Base-by-base conservation (phyloP, 2,113 vertebrate species). In the Petaurus breviceps region DNA sequence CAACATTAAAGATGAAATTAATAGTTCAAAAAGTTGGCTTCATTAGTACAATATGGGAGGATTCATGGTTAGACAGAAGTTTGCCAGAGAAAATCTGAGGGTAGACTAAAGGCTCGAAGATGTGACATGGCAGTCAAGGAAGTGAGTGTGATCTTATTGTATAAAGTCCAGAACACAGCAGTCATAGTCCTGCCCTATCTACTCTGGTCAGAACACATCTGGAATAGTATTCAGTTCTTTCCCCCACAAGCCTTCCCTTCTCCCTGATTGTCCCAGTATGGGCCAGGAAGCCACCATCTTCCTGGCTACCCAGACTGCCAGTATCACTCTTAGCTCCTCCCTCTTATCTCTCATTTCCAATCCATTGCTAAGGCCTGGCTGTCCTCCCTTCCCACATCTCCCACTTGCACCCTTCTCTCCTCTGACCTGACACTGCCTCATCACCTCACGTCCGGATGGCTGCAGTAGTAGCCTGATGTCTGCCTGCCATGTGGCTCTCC, bases 201-300 rank as follows among this genome's bases (percentile, higher is more conserved):
- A 6, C 19, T 23, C 68, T 84, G 9, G 3, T 49, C 47, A 47
- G 91, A 24, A 61, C 92, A 7, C 47, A 14, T n/a, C 0, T 54
- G 0, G 61, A 84, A 52, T 0, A 16, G 5, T 0, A 10, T 8
- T 94, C 2, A 0, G 16, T 50, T 55, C 90, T 3, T 1, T 22
- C 51, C 0, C 0, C 0, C 10, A 46, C 91, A 2, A 25, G 68
- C 26, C 68, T n/a, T 43, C 19, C 68, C n/a, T 84, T 84, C 68
- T 84, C 68, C 37, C 68, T 84, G 22, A 84, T 84, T 84, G 43
- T 43, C 68, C n/a, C 43, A 43, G 16, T 43, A 43, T 7, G 19
- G 19, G 7, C 19, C n/a, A 43, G 68, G 19, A 84, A 37, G 43
- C 37, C 16, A 77, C 37, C 1, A n/a, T 19, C 68, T 22, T 84